Evolutionary conservation across 2,888 invertebrate species (phyloP).

Genomic region (Phengaris alcon): DNA sequence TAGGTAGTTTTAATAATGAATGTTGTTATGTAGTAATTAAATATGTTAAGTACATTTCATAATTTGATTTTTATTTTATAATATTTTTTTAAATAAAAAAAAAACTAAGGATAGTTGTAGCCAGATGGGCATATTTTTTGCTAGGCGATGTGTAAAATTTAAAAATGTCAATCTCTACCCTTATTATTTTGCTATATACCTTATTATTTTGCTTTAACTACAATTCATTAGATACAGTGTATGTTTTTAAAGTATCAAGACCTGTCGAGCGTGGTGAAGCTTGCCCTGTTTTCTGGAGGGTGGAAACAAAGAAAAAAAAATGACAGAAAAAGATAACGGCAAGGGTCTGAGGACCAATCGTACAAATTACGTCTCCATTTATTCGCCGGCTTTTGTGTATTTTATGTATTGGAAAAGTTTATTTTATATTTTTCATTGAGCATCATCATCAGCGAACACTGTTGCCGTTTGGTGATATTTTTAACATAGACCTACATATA

Average conservation of each 20-base stretch:
- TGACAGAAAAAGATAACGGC: conserved; percentile 63
- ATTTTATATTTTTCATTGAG: conserved; percentile 15
- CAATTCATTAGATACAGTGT: neutral
- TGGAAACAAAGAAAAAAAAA: conserved; percentile 70
- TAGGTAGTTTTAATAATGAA: no score
- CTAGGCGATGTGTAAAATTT: no score
- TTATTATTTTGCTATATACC: no score
- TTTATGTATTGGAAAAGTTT: conserved; percentile 30
- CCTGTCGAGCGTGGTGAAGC: conserved; percentile 38
- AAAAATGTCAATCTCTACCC: no score
- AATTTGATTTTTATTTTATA: no score
- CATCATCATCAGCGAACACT: neutral
- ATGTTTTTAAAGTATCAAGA: conserved; percentile 54
- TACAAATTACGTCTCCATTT: conserved; percentile 61
- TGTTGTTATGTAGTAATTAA: no score
- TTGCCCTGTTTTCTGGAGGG: conserved; percentile 71
- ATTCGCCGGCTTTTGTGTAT: conserved; percentile 37
- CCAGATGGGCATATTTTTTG: no score
- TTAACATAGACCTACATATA: no score
- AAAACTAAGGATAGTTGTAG: no score
- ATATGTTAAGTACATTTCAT: no score
- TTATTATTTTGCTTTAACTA: no score
- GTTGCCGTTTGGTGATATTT: neutral
- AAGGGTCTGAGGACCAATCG: conserved; percentile 63
- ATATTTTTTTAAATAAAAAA: no score